A percentile compares a stretch with the other conserved stretches of the same genome.
These are phyloP conservation scores for Talpa occidentalis DNA, from an alignment of 2,113 vertebrate genomes.

Conservation along the genomic window DNA sequence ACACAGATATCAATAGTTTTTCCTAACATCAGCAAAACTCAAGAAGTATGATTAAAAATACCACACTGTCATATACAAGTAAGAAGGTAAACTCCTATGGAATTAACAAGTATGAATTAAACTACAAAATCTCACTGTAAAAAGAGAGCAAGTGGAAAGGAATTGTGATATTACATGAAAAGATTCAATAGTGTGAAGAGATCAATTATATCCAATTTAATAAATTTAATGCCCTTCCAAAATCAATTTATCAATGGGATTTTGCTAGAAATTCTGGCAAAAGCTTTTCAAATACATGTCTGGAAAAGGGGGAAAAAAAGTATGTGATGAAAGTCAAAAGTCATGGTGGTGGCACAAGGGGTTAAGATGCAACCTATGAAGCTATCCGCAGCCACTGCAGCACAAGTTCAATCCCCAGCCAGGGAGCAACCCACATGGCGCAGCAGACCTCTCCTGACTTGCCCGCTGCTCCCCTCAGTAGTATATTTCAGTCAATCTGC, in stretches of 20 bases:
- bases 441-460: too few species aligned
- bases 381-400: too few species aligned
- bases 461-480: too few species aligned
- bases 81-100: not conserved
- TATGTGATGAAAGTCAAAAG: not conserved
- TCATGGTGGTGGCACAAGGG: too few species aligned
- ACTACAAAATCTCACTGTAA: not conserved
- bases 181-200: not conserved
- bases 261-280: not conserved
- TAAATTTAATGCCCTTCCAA: not conserved
- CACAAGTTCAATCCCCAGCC: too few species aligned
- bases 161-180: not conserved
- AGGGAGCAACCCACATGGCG: too few species aligned
- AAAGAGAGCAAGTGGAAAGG: not conserved
- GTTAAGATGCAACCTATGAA: too few species aligned
- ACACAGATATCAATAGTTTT: not conserved
- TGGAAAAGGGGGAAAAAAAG: not conserved
- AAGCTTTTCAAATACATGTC: not conserved
- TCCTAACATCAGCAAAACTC: slow-evolving; percentile 34
- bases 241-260: not conserved
- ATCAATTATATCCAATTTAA: not conserved
- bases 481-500: too few species aligned
- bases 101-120: slow-evolving; percentile 17
- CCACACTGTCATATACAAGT: not conserved
- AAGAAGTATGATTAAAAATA: not conserved